Evolutionary conservation across 1,140 invertebrate species (phyloP), one percentile per base, ranked within the genome.

Genomic region (Zaprionus gabonicus): DNA sequence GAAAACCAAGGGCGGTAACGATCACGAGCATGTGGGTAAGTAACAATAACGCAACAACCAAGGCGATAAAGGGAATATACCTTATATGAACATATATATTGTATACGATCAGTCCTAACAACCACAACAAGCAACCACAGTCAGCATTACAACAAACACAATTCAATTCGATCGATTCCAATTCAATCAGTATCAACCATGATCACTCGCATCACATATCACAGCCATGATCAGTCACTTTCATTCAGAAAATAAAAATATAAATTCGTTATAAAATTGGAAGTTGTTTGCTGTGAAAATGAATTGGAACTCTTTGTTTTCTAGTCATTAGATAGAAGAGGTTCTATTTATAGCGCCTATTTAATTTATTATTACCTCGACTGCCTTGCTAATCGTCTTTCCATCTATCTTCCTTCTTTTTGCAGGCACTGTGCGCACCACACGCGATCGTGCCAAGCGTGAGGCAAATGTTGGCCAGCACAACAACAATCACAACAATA

Each of bases 1-100:
- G 88, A 97, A 97, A 93, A 97, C 97, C 94, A 97, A 97, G 85
- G 97, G 97, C 93, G 94, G 96, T 74, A 94, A 96, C 73, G 93
- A 95, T 69, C 72, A 91, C 62, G 92, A 92, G 57, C 80, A 91
- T 78, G 84, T 84, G 38, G 91, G 91, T 92, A 90, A 92, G 91
- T 93, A 71, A 28, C 31, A 28, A 31, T 13, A 34, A n/a, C 13
- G 15, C 31, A 28, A 31, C n/a, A 34, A n/a, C 13, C 12, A 17
- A 25, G 27, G 51, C 28, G 36, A 9, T 13, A 36, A 31, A 15
- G 58, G 27, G 23, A 49, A 12, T 6, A 68, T 41, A 71, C 28
- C 34, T 13, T 1, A 69, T 28, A 76, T 17, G 34, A 34, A 46
- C 5, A 20, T 17, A 20, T 1, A 49, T 49, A 49, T 41, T 41